Evolutionary conservation across 1,140 invertebrate species (phyloP), one percentile per base, ranked within the genome.

Genomic region (Drosophila kepulauana): DNA sequence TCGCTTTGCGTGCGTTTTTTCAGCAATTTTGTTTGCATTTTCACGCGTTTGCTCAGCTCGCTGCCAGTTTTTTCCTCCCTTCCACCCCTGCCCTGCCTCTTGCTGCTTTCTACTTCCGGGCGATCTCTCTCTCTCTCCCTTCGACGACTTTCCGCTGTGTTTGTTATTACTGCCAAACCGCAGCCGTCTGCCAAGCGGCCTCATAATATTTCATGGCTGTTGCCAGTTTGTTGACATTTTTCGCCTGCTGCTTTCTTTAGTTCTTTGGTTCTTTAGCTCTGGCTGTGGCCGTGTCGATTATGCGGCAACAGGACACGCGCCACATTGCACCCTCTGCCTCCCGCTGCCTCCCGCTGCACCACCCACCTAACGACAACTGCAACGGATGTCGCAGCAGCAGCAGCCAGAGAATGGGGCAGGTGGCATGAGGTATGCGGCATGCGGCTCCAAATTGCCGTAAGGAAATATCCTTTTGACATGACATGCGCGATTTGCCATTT

Each of bases 211-310:
- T 87, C 84, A 87, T 87, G 67, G 84, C 77, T 80, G 77, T 71
- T 82, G 84, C 84, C 84, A 88, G 80, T 84, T 88, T 87, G 84
- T 84, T 87, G 84, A 88, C 84, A 86, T 87, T 79, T 86, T 79
- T 78, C 69, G 82, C 65, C 70, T 75, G 13, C 20, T 30, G 41
- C 52, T 49, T 46, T 52, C 38, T 45, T 25, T 48, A 11, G 45
- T 51, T 6, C 20, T 33, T 25, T 25, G 20, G 13, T 11, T 61
- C 5, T 25, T n/a, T 49, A 7, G 51, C 33, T 41, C 52, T 30
- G 69, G 45, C 64, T 54, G 70, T 59, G 58, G 45, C 64, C 54
- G 70, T 64, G 62, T 77, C 84, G 82, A 82, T 87, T 87, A 87
- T 86, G 82, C 75, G 78, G 61, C 81, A 84, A 64, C 79, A 72